Evolutionary conservation across 2,888 invertebrate genomes (phyloP), one percentile per base, ranked within the genome.

Genomic region (Lycaena phlaeas): DNA sequence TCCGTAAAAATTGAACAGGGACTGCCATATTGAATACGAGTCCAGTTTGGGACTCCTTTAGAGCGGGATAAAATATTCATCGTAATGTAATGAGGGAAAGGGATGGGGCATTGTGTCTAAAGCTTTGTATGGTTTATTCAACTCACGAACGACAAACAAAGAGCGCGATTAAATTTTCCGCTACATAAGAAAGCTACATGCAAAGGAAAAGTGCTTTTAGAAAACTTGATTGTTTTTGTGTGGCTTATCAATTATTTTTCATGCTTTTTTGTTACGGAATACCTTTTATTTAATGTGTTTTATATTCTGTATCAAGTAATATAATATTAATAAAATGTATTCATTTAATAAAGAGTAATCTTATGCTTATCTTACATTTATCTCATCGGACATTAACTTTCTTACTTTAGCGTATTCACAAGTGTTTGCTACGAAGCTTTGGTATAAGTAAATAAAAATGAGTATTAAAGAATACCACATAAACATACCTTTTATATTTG

Each of bases 81-180:
- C 44, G 47, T 50, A 52, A 49, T 43, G 46, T 36, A 36, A 51
- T 36, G 63, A 51, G 51, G 36, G 51, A 69, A 54, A 56, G 55
- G 50, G 70, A 64, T 46, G 43, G 43, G 44, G 46, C n/a, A n/a
- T n/a, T 50, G 44, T 44, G 44, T 48, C 47, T 44, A 48, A 49
- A 59, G 57, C 54, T 61, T 57, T 61, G 56, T 56, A 69, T 73
- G 68, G 68, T 71, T 69, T 72, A 76, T 76, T 75, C 75, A 67
- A 66, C 64, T 70, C 75, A 75, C 75, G 75, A 59, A 61, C 54
- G 58, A 60, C 62, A 68, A 67, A 74, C 72, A 70, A 65, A 70
- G 68, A 65, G 66, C 60, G 56, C 74, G 74, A 75, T 74, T 74
- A 73, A 74, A 75, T 76, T 76, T 74, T 73, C 73, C 74, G 70